Evolutionary conservation across 2,797 vertebrate genomes (phyloP), one percentile per base, ranked within the genome.

Genomic region (Chiroxiphia lanceolata): DNA sequence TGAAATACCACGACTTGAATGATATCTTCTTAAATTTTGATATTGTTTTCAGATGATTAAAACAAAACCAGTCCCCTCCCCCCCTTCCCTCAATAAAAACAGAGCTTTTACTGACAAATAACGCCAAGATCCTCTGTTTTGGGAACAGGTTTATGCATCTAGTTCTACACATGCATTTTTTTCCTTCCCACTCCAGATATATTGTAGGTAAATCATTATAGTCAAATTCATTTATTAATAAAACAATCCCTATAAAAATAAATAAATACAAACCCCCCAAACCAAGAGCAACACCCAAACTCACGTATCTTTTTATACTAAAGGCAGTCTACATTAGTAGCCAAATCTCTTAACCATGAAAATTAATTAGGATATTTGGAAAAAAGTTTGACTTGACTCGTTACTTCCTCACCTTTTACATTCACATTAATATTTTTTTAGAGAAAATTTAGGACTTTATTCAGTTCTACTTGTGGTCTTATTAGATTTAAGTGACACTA

Each of bases 31-130:
- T 21, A 16, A 10, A 5, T 22, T 38, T 23, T 51, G 22, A 11
- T 59, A 13, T 33, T 44, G 6, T 34, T 34, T 56, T 42, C 11
- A 34, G 13, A 5, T 29, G 3, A 40, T 3, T 23, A 18, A 57
- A 75, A 57, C 50, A 38, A 5, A 72, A 38, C 2, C 26, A 50
- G 20, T 18, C 26, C 11, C 13, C 34, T 27, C 5, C 4, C 0
- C 17, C 27, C 12, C 34, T 27, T 5, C 5, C 0, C 17, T 25
- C 17, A 33, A 34, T 21, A 42, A 79, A 44, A 64, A 0, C 11
- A 71, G n/a, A 63, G 26, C 7, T 76, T 53, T 51, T 29, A 31
- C 26, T 56, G 16, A 8, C 34, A n/a, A 44, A 26, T 26, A 53
- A 15, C 16, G 48, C 3, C 25, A 27, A 21, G 13, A 71, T 11